Evolutionary conservation across 2,797 vertebrate genomes (phyloP), one percentile per base, ranked within the genome.

Genomic region (Enteromius viviparus): DNA sequence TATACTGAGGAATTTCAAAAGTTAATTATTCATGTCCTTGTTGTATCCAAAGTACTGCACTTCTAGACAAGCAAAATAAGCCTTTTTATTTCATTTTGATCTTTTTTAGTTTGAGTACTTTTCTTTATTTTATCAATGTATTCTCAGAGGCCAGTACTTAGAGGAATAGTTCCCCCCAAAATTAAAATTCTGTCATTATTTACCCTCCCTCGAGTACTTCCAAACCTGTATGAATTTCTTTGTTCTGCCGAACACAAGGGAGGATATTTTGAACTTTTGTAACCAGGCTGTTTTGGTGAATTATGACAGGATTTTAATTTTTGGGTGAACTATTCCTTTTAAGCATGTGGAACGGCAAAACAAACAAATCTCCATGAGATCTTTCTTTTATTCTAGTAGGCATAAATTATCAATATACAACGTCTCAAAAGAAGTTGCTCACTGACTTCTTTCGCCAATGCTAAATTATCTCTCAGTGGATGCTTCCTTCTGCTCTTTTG

Each of bases 11-110:
- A 85, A 69, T 78, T 87, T 88, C 21, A 85, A 82, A 78, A 40
- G 29, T 88, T 19, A 76, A 85, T 85, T 84, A 88, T 89, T 87
- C 45, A 82, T 83, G 79, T 85, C 53, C 82, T 86, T 70, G 75
- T 87, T 88, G 81, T 53, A 76, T 84, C 21, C 71, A 60, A 80
- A 82, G 58, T 37, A 64, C 7, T 81, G 17, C 60, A 77, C 86
- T 84, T 88, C 62, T 81, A 71, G 19, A 21, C 14, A 72, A 32
- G 23, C 29, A 23, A 58, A 14, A 32, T 3, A 77, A 45, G 32
- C 29, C 68, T 79, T 45, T 19, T 11, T 47, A 37, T 12, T 68
- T 69, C 7, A 34, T 29, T 29, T 32, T 58, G 3, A 23, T 76
- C 21, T 40, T 40, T 76, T 53, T 51, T 12, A 60, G 55, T 60